phyloP scores from a whole-genome alignment of 2,797 vertebrate species.

The Avahi laniger region DNA sequence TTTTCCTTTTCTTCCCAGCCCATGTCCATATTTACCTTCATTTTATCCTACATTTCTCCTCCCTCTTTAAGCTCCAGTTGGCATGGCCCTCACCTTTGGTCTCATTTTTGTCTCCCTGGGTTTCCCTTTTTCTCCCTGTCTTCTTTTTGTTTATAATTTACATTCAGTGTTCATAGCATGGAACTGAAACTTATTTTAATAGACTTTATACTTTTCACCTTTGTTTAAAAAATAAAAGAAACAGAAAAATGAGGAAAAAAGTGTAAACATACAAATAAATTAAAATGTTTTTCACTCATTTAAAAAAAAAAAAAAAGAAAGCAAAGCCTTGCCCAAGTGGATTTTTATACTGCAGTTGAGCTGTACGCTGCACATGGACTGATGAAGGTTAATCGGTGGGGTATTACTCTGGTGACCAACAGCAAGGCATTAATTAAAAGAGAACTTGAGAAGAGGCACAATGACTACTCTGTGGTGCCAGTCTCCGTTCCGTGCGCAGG shows the following conservation, averaged over 20 bases:
- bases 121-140: not conserved
- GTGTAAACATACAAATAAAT: not conserved
- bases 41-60: not conserved
- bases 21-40: not conserved
- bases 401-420: not conserved
- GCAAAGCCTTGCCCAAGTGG: not conserved
- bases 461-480: not conserved
- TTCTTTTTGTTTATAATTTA: not conserved
- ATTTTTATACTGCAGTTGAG: not conserved
- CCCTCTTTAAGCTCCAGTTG: not conserved
- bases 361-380: not conserved
- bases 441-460: not conserved
- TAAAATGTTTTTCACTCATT: not conserved
- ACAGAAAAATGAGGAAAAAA: not conserved
- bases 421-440: not conserved
- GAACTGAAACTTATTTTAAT: not conserved
- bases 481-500: not conserved
- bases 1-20: not conserved
- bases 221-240: slow-evolving; percentile 3
- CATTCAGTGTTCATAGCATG: not conserved
- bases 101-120: not conserved
- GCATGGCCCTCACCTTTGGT: not conserved
- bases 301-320: not conserved
- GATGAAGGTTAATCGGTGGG: not conserved
- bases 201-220: not conserved